Evolutionary conservation across 2,888 invertebrate genomes (phyloP).

Genomic region (Deroplatys truncata): DNA sequence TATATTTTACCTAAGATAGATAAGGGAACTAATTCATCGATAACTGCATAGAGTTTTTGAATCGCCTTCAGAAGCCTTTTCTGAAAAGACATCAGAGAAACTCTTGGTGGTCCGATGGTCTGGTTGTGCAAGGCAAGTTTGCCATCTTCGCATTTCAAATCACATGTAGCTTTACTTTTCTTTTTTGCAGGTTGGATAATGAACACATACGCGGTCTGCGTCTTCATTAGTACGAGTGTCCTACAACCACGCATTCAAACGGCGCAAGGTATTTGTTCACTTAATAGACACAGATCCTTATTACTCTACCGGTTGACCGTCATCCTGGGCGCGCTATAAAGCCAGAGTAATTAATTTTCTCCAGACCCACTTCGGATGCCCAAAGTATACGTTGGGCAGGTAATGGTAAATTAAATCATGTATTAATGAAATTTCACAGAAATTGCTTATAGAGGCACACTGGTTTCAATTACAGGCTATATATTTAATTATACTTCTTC

Average conservation of each 20-base stretch:
- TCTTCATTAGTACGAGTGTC: neutral
- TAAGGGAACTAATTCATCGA: no score
- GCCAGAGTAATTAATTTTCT: slow-evolving; percentile 14
- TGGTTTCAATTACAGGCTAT: slow-evolving; percentile 26
- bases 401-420: slow-evolving; percentile 25
- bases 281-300: neutral
- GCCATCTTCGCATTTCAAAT: no score
- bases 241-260: neutral
- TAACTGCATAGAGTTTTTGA: no score
- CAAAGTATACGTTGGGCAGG: slow-evolving; percentile 18
- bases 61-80: no score
- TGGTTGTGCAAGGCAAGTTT: no score
- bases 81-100: no score
- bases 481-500: slow-evolving; percentile 25
- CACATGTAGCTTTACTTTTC: no score
- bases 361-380: neutral
- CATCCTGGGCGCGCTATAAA: neutral
- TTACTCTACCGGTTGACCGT: neutral
- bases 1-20: no score
- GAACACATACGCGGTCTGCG: neutral
- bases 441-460: slow-evolving; percentile 23
- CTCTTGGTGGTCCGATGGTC: no score
- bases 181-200: no score
- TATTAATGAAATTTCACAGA: slow-evolving; percentile 28
- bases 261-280: neutral